Evolutionary conservation across 2,797 vertebrate species (phyloP), one percentile per base, ranked within the genome.

Genomic region (Muscicapa striata): DNA sequence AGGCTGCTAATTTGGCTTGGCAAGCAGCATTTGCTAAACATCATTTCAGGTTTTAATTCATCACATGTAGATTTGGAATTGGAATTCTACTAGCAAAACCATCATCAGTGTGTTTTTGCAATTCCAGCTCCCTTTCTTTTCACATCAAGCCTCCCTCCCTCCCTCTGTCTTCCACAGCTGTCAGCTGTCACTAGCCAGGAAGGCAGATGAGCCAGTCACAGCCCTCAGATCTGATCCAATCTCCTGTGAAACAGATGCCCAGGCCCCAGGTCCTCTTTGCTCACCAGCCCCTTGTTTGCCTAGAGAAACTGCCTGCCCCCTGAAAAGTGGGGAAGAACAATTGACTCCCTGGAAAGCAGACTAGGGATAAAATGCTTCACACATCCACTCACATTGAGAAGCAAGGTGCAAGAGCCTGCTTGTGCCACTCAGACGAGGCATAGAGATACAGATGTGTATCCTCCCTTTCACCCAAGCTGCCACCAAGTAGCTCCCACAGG

Each of bases 1-100:
- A 96, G 48, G 64, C 87, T 94, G 87, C 82, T 96, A 94, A 96
- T 96, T 96, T 94, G 93, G 79, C 91, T 87, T 90, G 91, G 87
- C 92, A 93, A 92, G 91, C 67, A 4, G 76, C 59, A 0, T 84
- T 95, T 95, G 89, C 91, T 95, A 93, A 97, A 97, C 93, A 94
- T 80, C 77, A 87, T 94, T 91, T 91, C 68, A 75, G 93, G 63
- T 93, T 96, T 92, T 91, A 87, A 95, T 94, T 96, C 89, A 94
- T 82, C 80, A 54, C 70, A 91, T 94, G 91, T 88, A 94, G 89
- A 94, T 91, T 91, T 74, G 66, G 73, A 93, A 81, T 87, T 69
- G 82, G 84, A 91, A 94, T 91, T 93, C 70, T 90, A 57, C 80
- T 62, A 84, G 94, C 41, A 89, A 94, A 93, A 82, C 70, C 70